A percentile compares a stretch with the other conserved stretches of the same genome.
Evolutionary conservation across 1,140 invertebrate genomes (phyloP).

Genomic region (Scaptomyza pallida): DNA sequence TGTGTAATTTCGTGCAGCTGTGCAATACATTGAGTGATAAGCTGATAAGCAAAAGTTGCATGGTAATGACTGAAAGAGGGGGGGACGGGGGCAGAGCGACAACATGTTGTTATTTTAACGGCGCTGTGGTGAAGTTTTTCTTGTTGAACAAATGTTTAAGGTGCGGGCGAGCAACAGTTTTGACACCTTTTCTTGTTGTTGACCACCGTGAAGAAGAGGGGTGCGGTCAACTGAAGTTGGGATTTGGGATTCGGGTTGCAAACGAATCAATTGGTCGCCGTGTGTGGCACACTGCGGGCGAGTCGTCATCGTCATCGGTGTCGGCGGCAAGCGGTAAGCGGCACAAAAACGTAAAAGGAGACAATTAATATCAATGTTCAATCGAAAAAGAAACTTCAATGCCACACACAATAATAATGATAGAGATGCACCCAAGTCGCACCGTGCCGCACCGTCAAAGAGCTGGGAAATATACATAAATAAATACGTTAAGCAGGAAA

Average conservation of each 20-base stretch:
- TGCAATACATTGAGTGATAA: conserved; percentile 17
- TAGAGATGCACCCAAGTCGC: conserved; percentile 9
- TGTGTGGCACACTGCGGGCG: conserved; percentile 49
- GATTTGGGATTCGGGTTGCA: conserved; percentile 12
- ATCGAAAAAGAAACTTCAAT: conserved; percentile 42
- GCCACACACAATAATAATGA: conserved; percentile 27
- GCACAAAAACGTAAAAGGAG: conserved; percentile 48
- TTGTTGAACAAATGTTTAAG: conserved; percentile 4
- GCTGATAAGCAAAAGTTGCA: conserved; percentile 27
- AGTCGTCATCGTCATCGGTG: conserved; percentile 37
- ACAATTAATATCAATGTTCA: conserved; percentile 67
- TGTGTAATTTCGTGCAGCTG: conserved; percentile 30
- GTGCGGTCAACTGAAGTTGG: conserved; percentile 4
- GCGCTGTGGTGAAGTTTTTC: background rate
- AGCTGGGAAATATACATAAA: conserved; percentile 15
- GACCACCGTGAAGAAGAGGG: conserved; percentile 33
- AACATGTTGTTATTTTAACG: conserved; percentile 46
- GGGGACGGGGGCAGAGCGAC: background rate
- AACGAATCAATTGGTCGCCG: conserved; percentile 29
- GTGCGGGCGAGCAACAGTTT: conserved; percentile 43
- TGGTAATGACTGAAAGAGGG: background rate
- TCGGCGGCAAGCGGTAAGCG: conserved; percentile 2
- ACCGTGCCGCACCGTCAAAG: conserved; percentile 6
- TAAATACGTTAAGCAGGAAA: conserved; percentile 57
- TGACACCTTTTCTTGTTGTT: conserved; percentile 44